A percentile compares a stretch with the other conserved stretches of the same genome.
These are phyloP conservation scores for Pseudolaguvia tuberculata DNA, from an alignment of 2,113 vertebrate genomes.

Conservation along the genomic window DNA sequence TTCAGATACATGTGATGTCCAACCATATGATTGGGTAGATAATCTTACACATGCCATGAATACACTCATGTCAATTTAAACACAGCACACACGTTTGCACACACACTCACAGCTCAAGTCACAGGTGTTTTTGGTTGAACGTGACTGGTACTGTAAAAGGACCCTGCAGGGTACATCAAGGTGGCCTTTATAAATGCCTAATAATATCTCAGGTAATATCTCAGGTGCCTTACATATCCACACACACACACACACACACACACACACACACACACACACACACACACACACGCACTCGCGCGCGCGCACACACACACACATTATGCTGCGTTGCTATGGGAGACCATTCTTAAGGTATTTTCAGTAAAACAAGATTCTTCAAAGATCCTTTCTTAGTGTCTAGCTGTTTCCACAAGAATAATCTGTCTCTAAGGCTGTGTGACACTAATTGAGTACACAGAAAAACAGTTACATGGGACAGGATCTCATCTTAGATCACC, in stretches of 20 bases:
- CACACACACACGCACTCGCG: neutral
- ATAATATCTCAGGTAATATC: constrained; percentile 42
- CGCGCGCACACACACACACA: no score
- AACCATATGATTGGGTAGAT: constrained; percentile 3
- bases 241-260: constrained; percentile 1
- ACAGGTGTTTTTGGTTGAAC: constrained; percentile 23
- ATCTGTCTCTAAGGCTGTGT: constrained; percentile 1
- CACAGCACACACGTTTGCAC: neutral
- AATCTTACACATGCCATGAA: neutral
- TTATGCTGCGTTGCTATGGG: constrained; percentile 48
- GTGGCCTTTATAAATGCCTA: constrained; percentile 39
- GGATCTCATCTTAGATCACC: constrained; percentile 1
- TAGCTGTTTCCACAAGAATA: constrained; percentile 24
- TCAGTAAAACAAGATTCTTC: constrained; percentile 31
- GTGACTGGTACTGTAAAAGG: constrained; percentile 10
- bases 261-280: constrained; percentile 6
- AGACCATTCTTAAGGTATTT: constrained; percentile 42
- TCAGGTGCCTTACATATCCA: constrained; percentile 23
- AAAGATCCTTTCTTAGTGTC: constrained; percentile 17
- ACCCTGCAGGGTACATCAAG: constrained; percentile 18
- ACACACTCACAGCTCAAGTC: constrained; percentile 11
- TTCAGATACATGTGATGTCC: neutral
- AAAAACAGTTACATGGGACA: neutral
- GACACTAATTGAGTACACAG: neutral
- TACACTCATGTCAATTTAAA: neutral